phyloP scores from a whole-genome alignment of 2,888 invertebrate genomes.

The Shargacucullia verbasci region DNA sequence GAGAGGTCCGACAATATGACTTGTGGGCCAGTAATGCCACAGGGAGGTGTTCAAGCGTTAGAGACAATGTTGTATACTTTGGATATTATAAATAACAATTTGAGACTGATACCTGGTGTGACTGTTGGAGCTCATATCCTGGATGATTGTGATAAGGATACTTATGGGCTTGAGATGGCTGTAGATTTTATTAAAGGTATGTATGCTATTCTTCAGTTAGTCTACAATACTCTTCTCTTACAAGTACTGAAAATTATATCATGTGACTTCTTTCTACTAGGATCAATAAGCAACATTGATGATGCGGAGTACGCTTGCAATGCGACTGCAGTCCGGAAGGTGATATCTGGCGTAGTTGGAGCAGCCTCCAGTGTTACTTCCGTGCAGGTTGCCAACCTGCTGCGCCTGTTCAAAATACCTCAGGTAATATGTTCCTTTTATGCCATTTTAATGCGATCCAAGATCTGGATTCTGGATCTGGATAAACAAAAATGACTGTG shows the following conservation, averaged over 20 bases:
- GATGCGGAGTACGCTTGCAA: conserved; percentile 96
- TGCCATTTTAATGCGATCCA: too few species aligned
- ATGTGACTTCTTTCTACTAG: conserved; percentile 81
- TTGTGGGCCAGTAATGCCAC: conserved; percentile 98
- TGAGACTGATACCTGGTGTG: conserved; percentile 92
- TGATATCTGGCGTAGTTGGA: conserved; percentile 85
- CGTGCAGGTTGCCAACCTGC: conserved; percentile 96
- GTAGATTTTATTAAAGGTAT: conserved; percentile 98
- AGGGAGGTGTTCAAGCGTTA: conserved; percentile 96
- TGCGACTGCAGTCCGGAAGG: conserved; percentile 95
- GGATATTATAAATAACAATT: conserved; percentile 92
- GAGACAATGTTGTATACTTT: conserved; percentile 98
- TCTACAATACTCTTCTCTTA: too few species aligned
- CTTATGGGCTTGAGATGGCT: conserved; percentile 98
- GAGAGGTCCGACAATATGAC: conserved; percentile 96
- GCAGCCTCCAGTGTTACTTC: conserved; percentile 96
- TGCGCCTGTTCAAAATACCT: conserved; percentile 97
- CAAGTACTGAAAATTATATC: too few species aligned
- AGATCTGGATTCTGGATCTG: neutral
- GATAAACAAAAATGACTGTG: too few species aligned
- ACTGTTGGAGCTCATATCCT: conserved; percentile 95
- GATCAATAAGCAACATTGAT: conserved; percentile 98
- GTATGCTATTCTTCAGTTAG: neutral
- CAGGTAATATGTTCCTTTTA: conserved; percentile 86
- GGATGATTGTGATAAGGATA: conserved; percentile 98